Conservation (phyloP, 1,140 invertebrate species). For the Ceratina calcarata region DNA sequence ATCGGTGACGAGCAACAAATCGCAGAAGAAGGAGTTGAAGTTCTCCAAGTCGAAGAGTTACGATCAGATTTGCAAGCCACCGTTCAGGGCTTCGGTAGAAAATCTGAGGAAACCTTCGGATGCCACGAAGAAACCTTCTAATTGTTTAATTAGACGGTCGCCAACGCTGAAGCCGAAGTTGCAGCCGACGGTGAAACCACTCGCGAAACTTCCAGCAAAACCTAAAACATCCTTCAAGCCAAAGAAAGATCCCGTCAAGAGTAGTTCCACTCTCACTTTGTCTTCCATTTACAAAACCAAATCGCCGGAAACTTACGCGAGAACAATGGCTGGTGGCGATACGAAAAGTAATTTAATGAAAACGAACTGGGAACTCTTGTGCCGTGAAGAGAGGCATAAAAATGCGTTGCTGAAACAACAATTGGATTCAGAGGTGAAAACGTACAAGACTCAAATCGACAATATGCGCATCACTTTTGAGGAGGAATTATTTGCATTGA, state of each 20-base stretch:
- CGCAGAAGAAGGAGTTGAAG: constrained; percentile 48
- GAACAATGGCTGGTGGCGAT: constrained; percentile 67
- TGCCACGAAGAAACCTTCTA: constrained; percentile 45
- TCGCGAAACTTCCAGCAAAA: constrained; percentile 45
- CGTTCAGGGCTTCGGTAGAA: constrained; percentile 46
- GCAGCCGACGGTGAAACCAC: constrained; percentile 53
- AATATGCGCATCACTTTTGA: constrained; percentile 74
- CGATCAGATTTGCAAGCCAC: constrained; percentile 69
- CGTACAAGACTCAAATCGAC: constrained; percentile 75
- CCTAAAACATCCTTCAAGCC: constrained; percentile 42
- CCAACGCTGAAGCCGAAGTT: constrained; percentile 61
- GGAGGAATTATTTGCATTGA: constrained; percentile 74
- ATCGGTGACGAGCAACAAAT: constrained; percentile 37
- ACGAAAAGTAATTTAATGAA: constrained; percentile 56
- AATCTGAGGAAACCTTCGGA: constrained; percentile 52
- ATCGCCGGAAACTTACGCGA: constrained; percentile 50
- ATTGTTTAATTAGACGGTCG: constrained; percentile 44
- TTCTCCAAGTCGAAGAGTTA: constrained; percentile 72
- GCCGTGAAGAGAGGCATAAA: constrained; percentile 74
- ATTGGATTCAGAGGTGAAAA: constrained; percentile 72
- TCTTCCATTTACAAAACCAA: constrained; percentile 45
- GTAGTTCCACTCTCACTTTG: constrained; percentile 47
- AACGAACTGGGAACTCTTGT: constrained; percentile 72
- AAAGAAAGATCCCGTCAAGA: constrained; percentile 58
- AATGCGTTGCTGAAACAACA: constrained; percentile 73